These are phyloP conservation scores for Rafetus swinhoei DNA, from an alignment of 2,113 vertebrate genomes.

Conservation along the genomic window DNA sequence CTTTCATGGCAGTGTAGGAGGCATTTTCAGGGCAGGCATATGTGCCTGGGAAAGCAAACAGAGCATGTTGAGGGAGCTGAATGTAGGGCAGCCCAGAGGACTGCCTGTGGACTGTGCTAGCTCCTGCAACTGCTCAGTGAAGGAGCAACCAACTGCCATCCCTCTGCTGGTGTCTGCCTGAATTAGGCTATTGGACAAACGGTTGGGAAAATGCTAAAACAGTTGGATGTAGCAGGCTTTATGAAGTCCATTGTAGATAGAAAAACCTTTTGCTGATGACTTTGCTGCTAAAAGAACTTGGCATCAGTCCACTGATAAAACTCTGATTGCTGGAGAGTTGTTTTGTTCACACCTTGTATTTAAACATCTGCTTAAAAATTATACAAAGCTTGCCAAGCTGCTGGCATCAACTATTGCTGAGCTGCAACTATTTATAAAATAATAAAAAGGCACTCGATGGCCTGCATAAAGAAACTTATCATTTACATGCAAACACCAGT, in stretches of 20 bases:
- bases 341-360: not conserved
- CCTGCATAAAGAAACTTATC: not conserved
- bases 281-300: not conserved
- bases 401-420: not conserved
- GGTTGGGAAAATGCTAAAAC: not conserved
- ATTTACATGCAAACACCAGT: not conserved
- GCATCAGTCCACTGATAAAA: not conserved
- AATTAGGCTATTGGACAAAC: not conserved
- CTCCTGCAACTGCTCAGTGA: not conserved
- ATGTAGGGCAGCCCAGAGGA: not conserved
- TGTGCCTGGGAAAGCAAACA: not conserved
- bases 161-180: not conserved
- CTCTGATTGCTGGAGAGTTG: not conserved
- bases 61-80: not conserved
- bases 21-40: not conserved
- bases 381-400: not conserved
- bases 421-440: not conserved
- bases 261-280: not conserved
- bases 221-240: not conserved
- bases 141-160: not conserved
- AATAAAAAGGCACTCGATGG: not conserved
- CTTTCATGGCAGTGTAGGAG: not conserved
- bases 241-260: not conserved
- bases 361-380: not conserved
- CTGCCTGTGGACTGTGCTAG: not conserved